Percentiles rank a stretch among this genome's conserved stretches.
Evolutionary conservation across 2,113 vertebrate species (phyloP).

Genomic region (Leuciscus idus): DNA sequence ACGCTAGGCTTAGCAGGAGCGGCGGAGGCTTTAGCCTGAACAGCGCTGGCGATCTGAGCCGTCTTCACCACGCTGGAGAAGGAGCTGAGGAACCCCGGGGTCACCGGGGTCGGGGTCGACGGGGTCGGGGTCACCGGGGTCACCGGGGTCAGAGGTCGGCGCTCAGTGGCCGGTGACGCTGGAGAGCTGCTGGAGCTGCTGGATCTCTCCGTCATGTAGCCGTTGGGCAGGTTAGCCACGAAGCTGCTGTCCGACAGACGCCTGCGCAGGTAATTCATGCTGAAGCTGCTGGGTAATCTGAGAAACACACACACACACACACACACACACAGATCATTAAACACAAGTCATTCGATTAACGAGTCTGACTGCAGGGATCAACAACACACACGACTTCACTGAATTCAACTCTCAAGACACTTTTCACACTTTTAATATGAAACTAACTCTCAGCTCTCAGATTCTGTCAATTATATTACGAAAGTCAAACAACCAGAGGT

Average conservation of each 20-base stretch:
- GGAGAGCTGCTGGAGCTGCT: slow-evolving; percentile 86
- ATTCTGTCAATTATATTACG: too few species aligned
- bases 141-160: slow-evolving; percentile 76
- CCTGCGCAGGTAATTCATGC: slow-evolving; percentile 95
- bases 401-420: too few species aligned
- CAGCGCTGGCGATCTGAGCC: slow-evolving; percentile 82
- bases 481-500: too few species aligned
- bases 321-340: background rate
- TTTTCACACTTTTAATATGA: too few species aligned
- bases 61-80: slow-evolving; percentile 94
- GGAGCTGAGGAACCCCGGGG: slow-evolving; percentile 89
- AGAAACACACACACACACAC: background rate
- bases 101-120: slow-evolving; percentile 57
- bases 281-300: slow-evolving; percentile 65
- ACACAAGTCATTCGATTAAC: too few species aligned
- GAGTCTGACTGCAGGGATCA: too few species aligned
- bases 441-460: too few species aligned
- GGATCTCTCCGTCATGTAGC: slow-evolving; percentile 93
- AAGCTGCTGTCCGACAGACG: slow-evolving; percentile 98
- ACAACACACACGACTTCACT: too few species aligned
- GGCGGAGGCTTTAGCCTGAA: slow-evolving; percentile 80
- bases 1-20: slow-evolving; percentile 75
- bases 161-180: slow-evolving; percentile 82
- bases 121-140: slow-evolving; percentile 64
- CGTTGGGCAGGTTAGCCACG: slow-evolving; percentile 93